Base-by-base conservation (phyloP, 2,888 invertebrate species). In the Smittia aterrima region DNA sequence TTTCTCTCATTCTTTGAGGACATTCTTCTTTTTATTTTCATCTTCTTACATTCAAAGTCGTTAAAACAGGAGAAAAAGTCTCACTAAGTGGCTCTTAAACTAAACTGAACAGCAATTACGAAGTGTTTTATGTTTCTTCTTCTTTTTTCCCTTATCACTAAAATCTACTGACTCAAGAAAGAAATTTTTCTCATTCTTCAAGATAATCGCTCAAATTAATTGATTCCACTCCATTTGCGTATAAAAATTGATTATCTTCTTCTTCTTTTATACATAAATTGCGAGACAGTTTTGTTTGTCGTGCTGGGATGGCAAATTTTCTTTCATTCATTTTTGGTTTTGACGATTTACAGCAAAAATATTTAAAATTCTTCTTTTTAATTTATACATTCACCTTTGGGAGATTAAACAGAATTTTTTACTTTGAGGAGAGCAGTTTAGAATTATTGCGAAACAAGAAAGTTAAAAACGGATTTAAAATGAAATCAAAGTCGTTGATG, bases 111-210 rank as follows among this genome's bases (percentile, higher is more conserved):
- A 47, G 47, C 47, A 22, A 58, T 58, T 58, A 22, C 58, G 22
- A 58, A 11, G 47, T 47, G 47, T 47, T 47, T 38, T 11, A 38
- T 7, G 38, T 11, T 38, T 38, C 47, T 47, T 22, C 58, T 1
- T 58, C 11, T 3, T 11, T 2, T 47, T 47, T 3, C n/a, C 3
- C 58, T 58, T 58, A 58, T 58, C 66, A 66, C 66, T 58, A 58
- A 58, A 11, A 58, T 47, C 68, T 68, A 68, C 22, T 68, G 68
- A 68, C 68, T 66, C 66, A 66, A 38, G n/a, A 58, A 58, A 27
- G 53, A 16, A 22, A 11, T 66, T 66, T 66, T 3, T 66, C 7
- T 66, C 66, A 1, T 66, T n/a, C n/a, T 24, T 13, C 20, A 6
- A 62, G 11, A 22, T 27, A 66, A 20, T 62, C 18, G 53, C 62